Evolutionary conservation across 1,140 invertebrate species (phyloP).

Genomic region (Drosophila nasuta): DNA sequence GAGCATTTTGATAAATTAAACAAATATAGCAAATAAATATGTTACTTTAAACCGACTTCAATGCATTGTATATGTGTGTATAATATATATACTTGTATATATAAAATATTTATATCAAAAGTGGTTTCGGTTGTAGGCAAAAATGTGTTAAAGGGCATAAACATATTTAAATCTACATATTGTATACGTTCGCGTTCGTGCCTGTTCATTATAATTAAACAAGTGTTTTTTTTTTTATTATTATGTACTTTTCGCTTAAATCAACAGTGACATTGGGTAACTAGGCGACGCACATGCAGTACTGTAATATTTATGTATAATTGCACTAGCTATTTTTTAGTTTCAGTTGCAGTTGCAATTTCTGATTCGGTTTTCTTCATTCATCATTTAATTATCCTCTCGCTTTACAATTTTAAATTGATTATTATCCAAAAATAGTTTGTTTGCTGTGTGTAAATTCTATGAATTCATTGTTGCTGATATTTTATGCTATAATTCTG

Average conservation of each 20-base stretch:
- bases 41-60: constrained; percentile 47
- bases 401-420: constrained; percentile 55
- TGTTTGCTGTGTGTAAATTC: constrained; percentile 68
- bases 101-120: constrained; percentile 69
- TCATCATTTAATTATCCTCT: constrained; percentile 28
- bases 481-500: constrained; percentile 57
- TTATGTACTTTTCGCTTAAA: constrained; percentile 66
- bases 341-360: constrained; percentile 6
- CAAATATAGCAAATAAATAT: constrained; percentile 65
- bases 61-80: constrained; percentile 44
- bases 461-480: constrained; percentile 68
- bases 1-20: constrained; percentile 59
- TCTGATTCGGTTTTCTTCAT: constrained; percentile 7
- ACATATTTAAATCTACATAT: constrained; percentile 67
- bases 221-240: constrained; percentile 43
- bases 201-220: constrained; percentile 67
- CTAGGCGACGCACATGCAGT: constrained; percentile 48
- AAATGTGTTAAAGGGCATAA: constrained; percentile 45
- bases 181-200: constrained; percentile 62
- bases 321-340: constrained; percentile 51
- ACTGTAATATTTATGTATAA: constrained; percentile 54
- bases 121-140: constrained; percentile 57
- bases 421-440: constrained; percentile 77
- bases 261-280: constrained; percentile 56
- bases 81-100: constrained; percentile 44